Evolutionary conservation across 2,113 vertebrate species (phyloP).

Genomic region (Vulpes vulpes): DNA sequence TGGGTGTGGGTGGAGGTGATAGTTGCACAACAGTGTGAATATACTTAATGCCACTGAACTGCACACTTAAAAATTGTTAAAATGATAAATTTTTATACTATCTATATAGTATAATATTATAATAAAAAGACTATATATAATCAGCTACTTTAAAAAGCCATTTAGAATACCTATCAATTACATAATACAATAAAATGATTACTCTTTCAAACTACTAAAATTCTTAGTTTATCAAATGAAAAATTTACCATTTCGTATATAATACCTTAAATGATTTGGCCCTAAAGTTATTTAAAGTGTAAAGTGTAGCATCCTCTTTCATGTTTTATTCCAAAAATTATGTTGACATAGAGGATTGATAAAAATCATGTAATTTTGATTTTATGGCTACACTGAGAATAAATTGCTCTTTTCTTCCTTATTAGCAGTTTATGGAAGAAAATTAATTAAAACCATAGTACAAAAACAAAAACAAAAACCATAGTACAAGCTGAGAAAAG

Average conservation of each 20-base stretch:
- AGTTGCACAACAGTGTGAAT: neutral
- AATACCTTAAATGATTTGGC: neutral
- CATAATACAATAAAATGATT: neutral
- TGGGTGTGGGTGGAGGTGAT: neutral
- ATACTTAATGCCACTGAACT: neutral
- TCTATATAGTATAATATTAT: neutral
- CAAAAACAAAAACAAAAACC: neutral
- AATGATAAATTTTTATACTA: neutral
- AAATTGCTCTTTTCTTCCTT: neutral
- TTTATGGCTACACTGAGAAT: neutral
- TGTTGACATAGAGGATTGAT: neutral
- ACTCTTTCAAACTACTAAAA: neutral
- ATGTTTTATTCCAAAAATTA: neutral
- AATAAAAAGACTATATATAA: neutral
- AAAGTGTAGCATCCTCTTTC: neutral
- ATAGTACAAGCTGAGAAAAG: neutral
- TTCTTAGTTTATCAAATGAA: neutral
- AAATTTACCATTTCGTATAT: neutral
- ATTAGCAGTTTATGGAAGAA: neutral
- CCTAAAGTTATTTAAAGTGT: constrained; percentile 27
- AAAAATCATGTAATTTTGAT: neutral
- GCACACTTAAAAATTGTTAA: neutral
- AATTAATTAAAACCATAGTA: constrained; percentile 38
- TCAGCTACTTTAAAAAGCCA: neutral
- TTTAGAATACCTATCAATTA: constrained; percentile 15